Conservation (phyloP, 37 sponge, comb jelly and placozoan species). For the Diacarnus erythraeanus region DNA sequence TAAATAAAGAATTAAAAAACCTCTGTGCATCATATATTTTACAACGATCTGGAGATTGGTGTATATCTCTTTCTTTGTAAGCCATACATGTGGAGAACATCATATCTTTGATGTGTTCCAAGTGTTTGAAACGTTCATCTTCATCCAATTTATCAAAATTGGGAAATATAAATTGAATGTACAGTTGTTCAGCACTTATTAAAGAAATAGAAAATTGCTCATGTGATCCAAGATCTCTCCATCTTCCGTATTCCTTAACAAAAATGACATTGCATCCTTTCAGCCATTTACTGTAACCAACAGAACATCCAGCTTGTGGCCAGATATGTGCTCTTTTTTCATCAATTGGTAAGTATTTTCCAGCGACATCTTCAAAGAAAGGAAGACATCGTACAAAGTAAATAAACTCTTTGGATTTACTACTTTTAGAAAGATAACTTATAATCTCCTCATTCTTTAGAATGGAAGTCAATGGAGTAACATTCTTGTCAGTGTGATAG, state of each 20-base stretch:
- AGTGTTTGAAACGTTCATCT: slow-evolving; percentile 36
- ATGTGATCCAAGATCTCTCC: slow-evolving; percentile 20
- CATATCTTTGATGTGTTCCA: slow-evolving; percentile 45
- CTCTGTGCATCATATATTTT: neutral
- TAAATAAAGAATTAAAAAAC: slow-evolving; percentile 10
- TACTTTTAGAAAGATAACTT: slow-evolving; percentile 21
- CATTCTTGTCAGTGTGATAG: neutral
- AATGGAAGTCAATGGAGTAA: neutral
- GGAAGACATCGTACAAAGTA: slow-evolving; percentile 31
- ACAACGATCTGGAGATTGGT: too few species aligned
- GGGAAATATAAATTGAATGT: slow-evolving; percentile 38
- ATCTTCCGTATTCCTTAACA: slow-evolving; percentile 18
- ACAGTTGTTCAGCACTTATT: slow-evolving; percentile 23
- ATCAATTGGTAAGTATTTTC: neutral
- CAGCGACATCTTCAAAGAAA: slow-evolving; percentile 41
- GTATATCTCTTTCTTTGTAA: too few species aligned
- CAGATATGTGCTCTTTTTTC: slow-evolving; percentile 36
- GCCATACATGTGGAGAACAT: neutral
- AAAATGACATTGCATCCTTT: slow-evolving; percentile 18
- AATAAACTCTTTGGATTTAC: neutral
- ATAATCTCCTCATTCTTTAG: slow-evolving; percentile 5
- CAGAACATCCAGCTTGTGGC: slow-evolving; percentile 9
- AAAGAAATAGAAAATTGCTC: neutral
- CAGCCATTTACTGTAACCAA: slow-evolving; percentile 36
- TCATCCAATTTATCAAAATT: slow-evolving; percentile 27